A percentile compares a stretch with the other conserved stretches of the same genome.
Conservation (phyloP, 2,113 vertebrate species). For the Pungitius pungitius region DNA sequence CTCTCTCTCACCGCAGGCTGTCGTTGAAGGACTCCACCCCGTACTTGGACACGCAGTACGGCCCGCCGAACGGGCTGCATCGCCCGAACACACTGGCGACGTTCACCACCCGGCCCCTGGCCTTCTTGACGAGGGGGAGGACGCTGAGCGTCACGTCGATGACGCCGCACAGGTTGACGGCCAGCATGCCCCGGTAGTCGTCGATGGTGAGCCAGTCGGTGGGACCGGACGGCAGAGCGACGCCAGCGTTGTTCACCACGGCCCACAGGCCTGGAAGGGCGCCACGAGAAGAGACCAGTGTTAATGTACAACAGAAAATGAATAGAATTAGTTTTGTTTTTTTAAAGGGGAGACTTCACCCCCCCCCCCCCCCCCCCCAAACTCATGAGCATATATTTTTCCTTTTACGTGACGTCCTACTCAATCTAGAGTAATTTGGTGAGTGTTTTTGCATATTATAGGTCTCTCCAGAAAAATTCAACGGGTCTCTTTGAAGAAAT, state of each 20-base stretch:
- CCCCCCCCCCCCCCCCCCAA: too few relatives aligned
- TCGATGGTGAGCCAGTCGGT: constrained; percentile 83
- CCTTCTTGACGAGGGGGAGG: constrained; percentile 84
- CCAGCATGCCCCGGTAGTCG: constrained; percentile 80
- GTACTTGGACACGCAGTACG: constrained; percentile 83
- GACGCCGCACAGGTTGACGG: constrained; percentile 81
- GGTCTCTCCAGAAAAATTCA: not conserved
- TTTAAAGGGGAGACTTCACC: not conserved
- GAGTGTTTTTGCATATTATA: not conserved
- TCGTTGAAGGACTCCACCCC: constrained; percentile 86
- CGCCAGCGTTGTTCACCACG: constrained; percentile 85
- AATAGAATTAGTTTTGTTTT: too few relatives aligned
- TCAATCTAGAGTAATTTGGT: not conserved
- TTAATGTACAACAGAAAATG: not conserved
- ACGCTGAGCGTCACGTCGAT: constrained; percentile 84
- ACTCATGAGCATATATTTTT: not conserved
- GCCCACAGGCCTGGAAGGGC: constrained; percentile 82
- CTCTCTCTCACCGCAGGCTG: constrained; percentile 82
- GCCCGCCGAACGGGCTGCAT: constrained; percentile 76
- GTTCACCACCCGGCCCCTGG: constrained; percentile 83
- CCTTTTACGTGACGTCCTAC: not conserved
- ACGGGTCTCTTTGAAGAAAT: not conserved
- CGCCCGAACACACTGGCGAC: constrained; percentile 82
- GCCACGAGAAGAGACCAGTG: constrained; percentile 50
- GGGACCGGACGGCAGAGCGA: constrained; percentile 71